Conservation (phyloP, 2,113 vertebrate species). For the Hemicordylus capensis region DNA sequence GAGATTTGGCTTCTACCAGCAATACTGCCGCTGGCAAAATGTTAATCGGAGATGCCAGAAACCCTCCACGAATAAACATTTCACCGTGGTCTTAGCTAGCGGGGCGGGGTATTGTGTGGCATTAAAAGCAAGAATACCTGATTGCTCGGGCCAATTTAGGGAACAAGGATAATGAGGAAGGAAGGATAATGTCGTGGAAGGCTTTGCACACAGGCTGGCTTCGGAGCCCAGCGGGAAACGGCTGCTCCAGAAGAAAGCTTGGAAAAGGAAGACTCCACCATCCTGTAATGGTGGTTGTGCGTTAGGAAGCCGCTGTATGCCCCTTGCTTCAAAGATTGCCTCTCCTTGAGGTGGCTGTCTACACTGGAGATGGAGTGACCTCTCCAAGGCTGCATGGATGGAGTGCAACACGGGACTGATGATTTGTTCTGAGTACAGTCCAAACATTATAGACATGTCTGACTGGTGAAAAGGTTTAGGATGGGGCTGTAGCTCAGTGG, state of each 20-base stretch:
- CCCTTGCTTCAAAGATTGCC: not conserved
- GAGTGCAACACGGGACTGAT: too few species aligned
- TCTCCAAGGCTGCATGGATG: not conserved
- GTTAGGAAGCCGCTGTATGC: not conserved
- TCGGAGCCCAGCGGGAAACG: not conserved
- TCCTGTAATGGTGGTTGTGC: not conserved
- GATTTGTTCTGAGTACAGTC: too few species aligned
- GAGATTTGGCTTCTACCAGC: not conserved
- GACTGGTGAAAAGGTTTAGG: too few species aligned
- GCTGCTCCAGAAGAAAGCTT: not conserved
- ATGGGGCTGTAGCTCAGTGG: not conserved
- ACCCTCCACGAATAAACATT: not conserved
- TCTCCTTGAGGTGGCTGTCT: not conserved
- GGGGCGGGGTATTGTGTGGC: not conserved
- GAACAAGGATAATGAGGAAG: constrained; percentile 3
- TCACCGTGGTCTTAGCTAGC: not conserved
- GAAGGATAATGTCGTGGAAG: not conserved
- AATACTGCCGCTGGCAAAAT: not conserved
- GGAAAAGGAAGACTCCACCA: not conserved
- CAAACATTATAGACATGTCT: too few species aligned
- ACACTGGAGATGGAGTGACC: not conserved
- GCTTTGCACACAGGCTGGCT: not conserved
- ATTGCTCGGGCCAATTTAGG: constrained; percentile 8
- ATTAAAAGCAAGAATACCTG: not conserved
- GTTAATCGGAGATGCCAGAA: not conserved